Base-by-base conservation (phyloP, 2,113 vertebrate species). In the Heliornis fulica region DNA sequence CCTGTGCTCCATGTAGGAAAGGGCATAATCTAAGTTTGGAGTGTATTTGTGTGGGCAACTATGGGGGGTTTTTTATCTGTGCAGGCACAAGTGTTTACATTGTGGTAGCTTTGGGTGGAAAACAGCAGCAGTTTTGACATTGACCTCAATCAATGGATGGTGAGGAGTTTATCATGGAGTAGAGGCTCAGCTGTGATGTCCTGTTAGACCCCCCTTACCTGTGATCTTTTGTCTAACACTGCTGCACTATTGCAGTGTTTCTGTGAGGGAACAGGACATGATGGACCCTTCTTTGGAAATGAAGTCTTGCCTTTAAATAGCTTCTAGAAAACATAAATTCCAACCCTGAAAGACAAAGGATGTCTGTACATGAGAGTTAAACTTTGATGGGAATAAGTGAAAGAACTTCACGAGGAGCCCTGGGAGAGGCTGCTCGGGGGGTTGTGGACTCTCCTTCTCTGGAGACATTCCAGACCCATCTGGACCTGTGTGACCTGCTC, bases 71-170 rank as follows among this genome's bases (percentile, higher is more conserved):
- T 71, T 82, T 50, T 63, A 10, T 34, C 38, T 26, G 0, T 15
- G 9, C 26, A 51, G 11, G 23, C 22, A 15, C 4, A 66, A 45
- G 13, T 46, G 15, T 36, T 69, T 92, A 38, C 17, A 11, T 9
- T 65, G 54, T 0, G 3, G 41, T 13, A 78, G 11, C 17, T 69
- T 50, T 53, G 50, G 66, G 20, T 85, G 36, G 63, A n/a, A 29
- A 32, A 82, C 57, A 32, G 34, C 40, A 48, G 18, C 22, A 31
- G 23, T 66, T 81, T 69, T 70, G 51, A 40, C 23, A 40, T 0
- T 48, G 74, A n/a, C 60, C 29, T 45, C 2, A 1, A 15, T 38
- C n/a, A 5, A 0, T 0, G 48, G 15, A 8, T 32, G 50, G 11
- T 7, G 10, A 54, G 54, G 20, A 25, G 66, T 87, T 81, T 57